Evolutionary conservation across 2,888 invertebrate genomes (phyloP), one percentile per base, ranked within the genome.

Genomic region (Abrostola tripartita): DNA sequence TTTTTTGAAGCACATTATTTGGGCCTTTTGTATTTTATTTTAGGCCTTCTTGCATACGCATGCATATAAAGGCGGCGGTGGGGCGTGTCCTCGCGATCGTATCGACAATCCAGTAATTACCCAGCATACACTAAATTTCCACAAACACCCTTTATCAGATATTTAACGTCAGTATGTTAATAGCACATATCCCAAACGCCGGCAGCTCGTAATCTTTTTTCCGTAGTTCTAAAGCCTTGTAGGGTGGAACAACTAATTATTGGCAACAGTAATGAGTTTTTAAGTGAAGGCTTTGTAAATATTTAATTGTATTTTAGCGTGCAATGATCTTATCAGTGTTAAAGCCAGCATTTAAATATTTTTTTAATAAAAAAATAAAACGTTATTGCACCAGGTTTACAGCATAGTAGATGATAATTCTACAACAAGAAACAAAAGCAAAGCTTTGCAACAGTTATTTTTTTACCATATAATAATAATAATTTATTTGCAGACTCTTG

Each of bases 71-170:
- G 87, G 83, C 81, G 76, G 76, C 79, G 68, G 87, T 79, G 81
- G 92, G 81, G 92, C 88, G 91, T 90, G 88, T 83, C 86, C 81
- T 79, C 74, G 72, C 78, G 92, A 92, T 92, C 72, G 78, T 92
- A 92, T 92, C 92, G 79, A 61, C 63, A 61, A 59, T 69, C 76
- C 85, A 81, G 90, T 92, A 92, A 92, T 92, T 92, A 91, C 88
- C 88, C 80, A 84, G 88, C 87, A 86, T 90, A 87, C 89, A 91
- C 90, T 88, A 92, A 92, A 91, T 92, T 92, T 92, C 89, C 91
- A 89, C 92, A 91, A 91, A 90, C 88, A 75, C 81, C 79, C 74
- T 79, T 88, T 92, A 92, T 92, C 92, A 79, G 92, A 92, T 92
- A 87, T 81, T 78, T 83, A 86, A 80, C 83, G 82, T 79, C 84